Conservation (phyloP, 2,113 vertebrate genomes). For the Poecile atricapillus region DNA sequence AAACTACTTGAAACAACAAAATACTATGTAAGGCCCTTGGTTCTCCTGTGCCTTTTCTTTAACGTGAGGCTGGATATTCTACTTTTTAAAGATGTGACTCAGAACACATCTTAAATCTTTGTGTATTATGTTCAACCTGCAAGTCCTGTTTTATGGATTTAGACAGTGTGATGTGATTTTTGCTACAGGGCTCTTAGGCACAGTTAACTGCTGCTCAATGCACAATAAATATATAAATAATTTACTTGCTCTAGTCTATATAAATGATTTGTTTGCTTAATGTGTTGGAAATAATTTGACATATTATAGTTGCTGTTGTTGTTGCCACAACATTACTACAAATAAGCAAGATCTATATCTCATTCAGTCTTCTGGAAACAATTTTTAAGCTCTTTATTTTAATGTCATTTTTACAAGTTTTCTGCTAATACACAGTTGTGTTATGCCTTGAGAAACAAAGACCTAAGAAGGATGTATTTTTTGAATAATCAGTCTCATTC, state of each 20-base stretch:
- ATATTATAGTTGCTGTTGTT: slow-evolving; percentile 34
- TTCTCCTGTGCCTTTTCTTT: neutral
- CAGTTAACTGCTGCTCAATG: slow-evolving; percentile 44
- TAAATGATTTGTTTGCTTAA: slow-evolving; percentile 73
- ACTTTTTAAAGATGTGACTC: neutral
- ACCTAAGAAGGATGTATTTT: neutral
- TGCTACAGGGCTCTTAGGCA: slow-evolving; percentile 31
- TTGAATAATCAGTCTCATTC: neutral
- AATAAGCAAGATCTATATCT: slow-evolving; percentile 53
- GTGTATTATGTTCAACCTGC: neutral
- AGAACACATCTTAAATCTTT: slow-evolving; percentile 16
- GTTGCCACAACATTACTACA: slow-evolving; percentile 44
- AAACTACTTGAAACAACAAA: neutral
- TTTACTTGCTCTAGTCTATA: slow-evolving; percentile 55
- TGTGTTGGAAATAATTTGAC: slow-evolving; percentile 71
- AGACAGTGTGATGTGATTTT: slow-evolving; percentile 4
- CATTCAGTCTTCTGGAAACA: slow-evolving; percentile 13
- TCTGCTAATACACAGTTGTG: neutral
- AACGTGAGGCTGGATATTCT: neutral
- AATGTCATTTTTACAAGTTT: neutral
- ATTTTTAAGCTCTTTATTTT: slow-evolving; percentile 28
- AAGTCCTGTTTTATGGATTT: slow-evolving; percentile 47
- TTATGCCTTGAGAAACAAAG: neutral
- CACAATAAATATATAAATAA: slow-evolving; percentile 62
- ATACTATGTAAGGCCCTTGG: neutral